Conservation (phyloP, 2,797 vertebrate genomes). For the Nyctibius grandis region DNA sequence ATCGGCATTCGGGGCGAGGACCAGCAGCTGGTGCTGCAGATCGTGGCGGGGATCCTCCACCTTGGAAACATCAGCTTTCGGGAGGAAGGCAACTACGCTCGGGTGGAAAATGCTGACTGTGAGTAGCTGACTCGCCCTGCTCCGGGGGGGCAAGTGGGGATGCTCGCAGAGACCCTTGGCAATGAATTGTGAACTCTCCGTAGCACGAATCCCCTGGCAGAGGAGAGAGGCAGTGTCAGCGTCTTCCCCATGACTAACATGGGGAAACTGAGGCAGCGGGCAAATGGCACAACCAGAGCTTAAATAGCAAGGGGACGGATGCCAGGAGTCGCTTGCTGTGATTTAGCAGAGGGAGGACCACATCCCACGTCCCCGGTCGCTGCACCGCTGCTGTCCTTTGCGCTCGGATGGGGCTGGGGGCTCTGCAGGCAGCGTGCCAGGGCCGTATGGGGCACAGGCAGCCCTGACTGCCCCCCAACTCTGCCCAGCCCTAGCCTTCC, state of each 20-base stretch:
- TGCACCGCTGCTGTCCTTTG: not conserved
- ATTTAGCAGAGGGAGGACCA: not conserved
- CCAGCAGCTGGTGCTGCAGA: constrained; percentile 89
- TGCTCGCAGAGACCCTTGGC: rapidly evolving
- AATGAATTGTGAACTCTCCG: rapidly evolving
- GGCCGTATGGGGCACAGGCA: rapidly evolving
- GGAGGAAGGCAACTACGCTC: constrained; percentile 91
- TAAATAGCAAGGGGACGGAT: not conserved
- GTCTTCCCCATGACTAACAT: rapidly evolving
- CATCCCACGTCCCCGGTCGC: rapidly evolving
- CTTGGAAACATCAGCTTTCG: constrained; percentile 92
- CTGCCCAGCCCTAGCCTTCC: constrained; percentile 89
- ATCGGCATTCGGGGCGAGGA: constrained; percentile 83
- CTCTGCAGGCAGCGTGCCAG: rapidly evolving
- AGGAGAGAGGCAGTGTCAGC: not conserved
- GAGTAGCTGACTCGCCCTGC: constrained; percentile 58
- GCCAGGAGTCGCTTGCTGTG: not conserved
- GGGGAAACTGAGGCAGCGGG: not conserved
- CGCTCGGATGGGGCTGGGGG: rapidly evolving
- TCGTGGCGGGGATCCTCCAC: constrained; percentile 91
- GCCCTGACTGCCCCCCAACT: not conserved
- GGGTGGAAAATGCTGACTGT: constrained; percentile 90
- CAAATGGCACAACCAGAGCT: not conserved
- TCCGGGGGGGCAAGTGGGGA: rapidly evolving
- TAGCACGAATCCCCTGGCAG: not conserved